Evolutionary conservation across 2,888 invertebrate genomes (phyloP).

Genomic region (Lasius platythorax): DNA sequence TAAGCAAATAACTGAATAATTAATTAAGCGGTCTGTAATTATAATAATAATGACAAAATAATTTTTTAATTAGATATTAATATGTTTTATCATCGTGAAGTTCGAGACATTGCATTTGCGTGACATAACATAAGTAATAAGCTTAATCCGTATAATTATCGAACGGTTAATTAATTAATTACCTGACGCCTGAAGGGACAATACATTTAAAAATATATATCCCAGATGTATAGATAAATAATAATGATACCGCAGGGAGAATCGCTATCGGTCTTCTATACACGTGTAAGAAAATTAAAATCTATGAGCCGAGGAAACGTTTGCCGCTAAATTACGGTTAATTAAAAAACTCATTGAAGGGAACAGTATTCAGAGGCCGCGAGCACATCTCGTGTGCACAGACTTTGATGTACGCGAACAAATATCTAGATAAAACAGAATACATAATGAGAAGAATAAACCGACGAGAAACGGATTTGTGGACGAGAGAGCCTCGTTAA

Average conservation of each 20-base stretch:
- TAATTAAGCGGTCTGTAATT: constrained; percentile 35
- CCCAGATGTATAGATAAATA: constrained; percentile 18
- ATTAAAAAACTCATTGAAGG: constrained; percentile 13
- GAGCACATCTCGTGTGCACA: background rate
- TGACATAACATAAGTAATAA: constrained; percentile 33
- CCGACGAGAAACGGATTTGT: constrained; percentile 14
- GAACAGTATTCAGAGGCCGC: background rate
- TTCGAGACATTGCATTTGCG: constrained; percentile 20
- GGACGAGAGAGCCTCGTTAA: constrained; percentile 24
- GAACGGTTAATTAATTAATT: constrained; percentile 42
- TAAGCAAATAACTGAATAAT: constrained; percentile 16
- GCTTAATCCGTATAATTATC: constrained; percentile 43
- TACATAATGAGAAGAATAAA: background rate
- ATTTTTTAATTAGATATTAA: constrained; percentile 8
- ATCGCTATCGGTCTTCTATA: background rate
- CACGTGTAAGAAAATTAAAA: constrained; percentile 38
- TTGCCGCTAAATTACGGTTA: constrained; percentile 37
- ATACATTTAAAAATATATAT: constrained; percentile 34
- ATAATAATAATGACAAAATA: constrained; percentile 42
- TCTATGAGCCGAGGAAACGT: constrained; percentile 35
- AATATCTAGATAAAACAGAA: constrained; percentile 25
- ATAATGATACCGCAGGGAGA: constrained; percentile 19
- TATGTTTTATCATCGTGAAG: constrained; percentile 15
- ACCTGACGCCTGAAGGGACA: background rate
- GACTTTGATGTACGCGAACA: constrained; percentile 18